phyloP scores from a whole-genome alignment of 2,797 vertebrate genomes.

The Enteromius paludinosus region DNA sequence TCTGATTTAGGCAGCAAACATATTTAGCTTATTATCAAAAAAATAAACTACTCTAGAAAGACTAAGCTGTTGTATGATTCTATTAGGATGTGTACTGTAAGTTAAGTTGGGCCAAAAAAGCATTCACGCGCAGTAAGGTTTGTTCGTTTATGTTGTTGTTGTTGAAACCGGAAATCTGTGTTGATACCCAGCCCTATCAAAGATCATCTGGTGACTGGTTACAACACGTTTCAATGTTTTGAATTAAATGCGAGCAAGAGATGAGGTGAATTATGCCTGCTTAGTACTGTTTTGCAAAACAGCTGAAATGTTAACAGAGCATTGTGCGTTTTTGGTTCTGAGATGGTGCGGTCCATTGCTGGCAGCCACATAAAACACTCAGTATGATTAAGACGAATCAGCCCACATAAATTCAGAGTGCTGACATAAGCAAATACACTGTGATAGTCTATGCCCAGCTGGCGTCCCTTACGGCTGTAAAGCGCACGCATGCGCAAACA shows the following conservation, averaged over 20 bases:
- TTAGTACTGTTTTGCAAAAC: constrained; percentile 36
- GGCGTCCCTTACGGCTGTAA: constrained; percentile 46
- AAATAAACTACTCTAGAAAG: no score
- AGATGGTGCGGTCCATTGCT: constrained; percentile 46
- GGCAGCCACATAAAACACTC: constrained; percentile 55
- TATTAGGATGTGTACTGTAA: no score
- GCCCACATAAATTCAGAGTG: constrained; percentile 63
- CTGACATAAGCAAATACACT: constrained; percentile 62
- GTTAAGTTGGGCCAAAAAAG: no score
- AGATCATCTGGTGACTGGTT: neutral
- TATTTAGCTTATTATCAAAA: no score
- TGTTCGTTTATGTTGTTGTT: no score
- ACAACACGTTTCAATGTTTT: neutral
- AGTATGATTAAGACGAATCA: constrained; percentile 68
- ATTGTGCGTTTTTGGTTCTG: constrained; percentile 44
- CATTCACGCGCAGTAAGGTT: no score
- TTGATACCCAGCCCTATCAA: neutral
- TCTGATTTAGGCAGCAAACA: no score
- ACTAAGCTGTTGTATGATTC: no score
- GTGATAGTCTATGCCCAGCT: constrained; percentile 58
- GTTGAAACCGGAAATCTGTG: no score
- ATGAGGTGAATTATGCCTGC: neutral
- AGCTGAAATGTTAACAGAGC: constrained; percentile 9
- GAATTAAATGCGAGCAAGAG: neutral
- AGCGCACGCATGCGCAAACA: neutral